Evolutionary conservation across 1,140 invertebrate species (phyloP).

Genomic region (Zaprionus gabonicus): DNA sequence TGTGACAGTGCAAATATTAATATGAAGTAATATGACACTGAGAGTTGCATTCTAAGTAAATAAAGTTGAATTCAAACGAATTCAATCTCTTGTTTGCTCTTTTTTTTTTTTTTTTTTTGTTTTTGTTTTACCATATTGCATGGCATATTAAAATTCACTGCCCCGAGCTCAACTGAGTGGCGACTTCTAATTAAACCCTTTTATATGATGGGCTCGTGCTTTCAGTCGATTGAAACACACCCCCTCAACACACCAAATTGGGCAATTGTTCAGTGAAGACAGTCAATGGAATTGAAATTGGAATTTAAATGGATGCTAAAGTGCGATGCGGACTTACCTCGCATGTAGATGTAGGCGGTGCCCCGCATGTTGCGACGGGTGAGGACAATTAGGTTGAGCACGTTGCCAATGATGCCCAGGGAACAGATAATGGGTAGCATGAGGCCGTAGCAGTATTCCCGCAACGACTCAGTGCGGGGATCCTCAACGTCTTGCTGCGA

Average conservation of each 20-base stretch:
- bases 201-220: slow-evolving; percentile 5
- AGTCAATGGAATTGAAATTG: slow-evolving; percentile 35
- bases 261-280: slow-evolving; percentile 51
- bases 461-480: slow-evolving; percentile 86
- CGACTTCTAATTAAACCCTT: slow-evolving; percentile 13
- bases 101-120: too few relatives aligned
- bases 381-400: slow-evolving; percentile 90
- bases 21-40: not conserved
- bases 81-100: too few relatives aligned
- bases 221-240: slow-evolving; percentile 39
- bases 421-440: slow-evolving; percentile 89
- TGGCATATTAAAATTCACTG: too few relatives aligned
- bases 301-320: slow-evolving; percentile 15
- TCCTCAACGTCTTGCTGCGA: slow-evolving; percentile 85
- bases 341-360: slow-evolving; percentile 92
- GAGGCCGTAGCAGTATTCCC: slow-evolving; percentile 89
- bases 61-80: too few relatives aligned
- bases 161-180: not conserved
- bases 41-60: too few relatives aligned
- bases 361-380: slow-evolving; percentile 90
- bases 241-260: slow-evolving; percentile 43
- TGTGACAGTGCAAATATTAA: not conserved
- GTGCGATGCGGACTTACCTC: slow-evolving; percentile 85
- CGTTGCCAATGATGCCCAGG: slow-evolving; percentile 90
- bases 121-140: too few relatives aligned